Base-by-base conservation (phyloP, 2,888 invertebrate species). In the Crioceris asparagi region DNA sequence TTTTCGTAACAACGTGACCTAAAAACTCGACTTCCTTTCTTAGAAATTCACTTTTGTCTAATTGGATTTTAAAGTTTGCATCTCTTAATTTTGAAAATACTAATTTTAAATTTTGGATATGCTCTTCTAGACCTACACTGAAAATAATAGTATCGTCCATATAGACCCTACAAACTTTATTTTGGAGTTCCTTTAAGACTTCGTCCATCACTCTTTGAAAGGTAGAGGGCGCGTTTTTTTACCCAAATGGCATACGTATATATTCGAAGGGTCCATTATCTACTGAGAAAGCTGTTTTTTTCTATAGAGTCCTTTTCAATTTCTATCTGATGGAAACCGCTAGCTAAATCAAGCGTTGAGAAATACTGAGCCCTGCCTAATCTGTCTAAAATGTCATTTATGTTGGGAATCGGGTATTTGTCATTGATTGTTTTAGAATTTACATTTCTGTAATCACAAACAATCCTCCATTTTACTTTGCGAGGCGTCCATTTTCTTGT, bases 321-420 rank as follows among this genome's bases (percentile, higher is more conserved):
- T 39, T 42, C 37, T 15, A 46, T 41, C 17, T 43, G 46, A 30
- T 46, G 46, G 27, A 39, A 44, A n/a, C 43, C 44, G 17, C 32
- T 42, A 7, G 39, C 39, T 16, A 39, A 18, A 26, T 39, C 31
- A 14, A 34, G 16, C 2, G 38, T 38, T 12, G 32, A 18, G 17
- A 38, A 38, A 19, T 38, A 38, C 23, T 34, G 34, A 14, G 23
- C 19, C 6, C 32, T 2, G 10, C 39, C 35, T 12, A 36, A 19
- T 27, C 36, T 39, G n/a, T 39, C 39, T n/a, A 39, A 23, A 2
- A 38, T 3, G 11, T 33, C 38, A 4, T 23, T 29, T 12, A 38
- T 38, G 23, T 38, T 38, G 3, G 35, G 36, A 6, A 39, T 11
- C n/a, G 29, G 35, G 21, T 36, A 39, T 15, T 23, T 11, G 14